A percentile compares a stretch with the other conserved stretches of the same genome.
Evolutionary conservation across 2,888 invertebrate species (phyloP).

Genomic region (Oithona nana): DNA sequence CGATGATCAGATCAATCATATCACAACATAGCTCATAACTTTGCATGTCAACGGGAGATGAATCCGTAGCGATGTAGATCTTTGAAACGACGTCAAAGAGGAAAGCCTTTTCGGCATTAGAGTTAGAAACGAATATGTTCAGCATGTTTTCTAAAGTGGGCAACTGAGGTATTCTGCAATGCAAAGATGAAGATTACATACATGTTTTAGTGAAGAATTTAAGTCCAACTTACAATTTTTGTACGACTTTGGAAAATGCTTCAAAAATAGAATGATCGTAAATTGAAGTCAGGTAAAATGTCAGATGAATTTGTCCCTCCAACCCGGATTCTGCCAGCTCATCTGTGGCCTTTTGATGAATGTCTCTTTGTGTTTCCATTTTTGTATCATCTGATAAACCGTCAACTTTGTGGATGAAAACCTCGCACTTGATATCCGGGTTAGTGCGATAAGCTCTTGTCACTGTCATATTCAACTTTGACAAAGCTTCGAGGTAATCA

Average conservation of each 20-base stretch:
- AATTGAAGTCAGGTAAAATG: conserved; percentile 92
- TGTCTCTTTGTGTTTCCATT: conserved; percentile 96
- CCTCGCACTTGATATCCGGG: conserved; percentile 52
- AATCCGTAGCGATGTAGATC: conserved; percentile 99
- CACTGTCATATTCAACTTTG: conserved; percentile 77
- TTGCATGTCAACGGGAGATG: conserved; percentile 98
- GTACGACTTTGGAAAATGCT: conserved; percentile 98
- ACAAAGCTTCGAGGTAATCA: conserved; percentile 88
- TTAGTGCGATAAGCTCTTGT: conserved; percentile 89
- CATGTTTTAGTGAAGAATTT: too few species aligned
- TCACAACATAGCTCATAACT: conserved; percentile 98
- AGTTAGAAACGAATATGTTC: conserved; percentile 73
- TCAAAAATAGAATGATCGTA: conserved; percentile 99
- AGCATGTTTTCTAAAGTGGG: conserved; percentile 90
- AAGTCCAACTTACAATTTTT: too few species aligned
- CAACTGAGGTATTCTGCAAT: conserved; percentile 86
- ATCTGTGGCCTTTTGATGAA: conserved; percentile 88
- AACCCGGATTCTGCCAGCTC: conserved; percentile 68
- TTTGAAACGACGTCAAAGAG: conserved; percentile 97
- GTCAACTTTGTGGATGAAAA: conserved; percentile 98
- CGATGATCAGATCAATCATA: conserved; percentile 99
- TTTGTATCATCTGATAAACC: conserved; percentile 96
- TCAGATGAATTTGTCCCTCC: conserved; percentile 51
- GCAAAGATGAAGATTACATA: too few species aligned
- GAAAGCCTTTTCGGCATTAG: conserved; percentile 68